Conservation (phyloP, 1,140 invertebrate genomes). For the Bombus soroeensis region DNA sequence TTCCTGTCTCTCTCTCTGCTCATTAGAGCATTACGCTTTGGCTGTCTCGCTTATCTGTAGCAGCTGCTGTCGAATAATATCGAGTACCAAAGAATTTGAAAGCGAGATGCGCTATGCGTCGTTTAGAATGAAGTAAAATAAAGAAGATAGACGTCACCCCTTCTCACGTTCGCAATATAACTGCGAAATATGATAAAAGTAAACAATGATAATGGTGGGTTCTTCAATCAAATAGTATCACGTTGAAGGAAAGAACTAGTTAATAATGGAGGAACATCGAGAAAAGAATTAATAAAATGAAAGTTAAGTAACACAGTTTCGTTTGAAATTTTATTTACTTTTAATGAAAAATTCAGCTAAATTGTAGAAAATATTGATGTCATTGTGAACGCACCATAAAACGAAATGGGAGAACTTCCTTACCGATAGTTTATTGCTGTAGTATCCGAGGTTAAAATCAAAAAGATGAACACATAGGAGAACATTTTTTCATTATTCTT, state of each 20-base stretch:
- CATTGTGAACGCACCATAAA: too few species aligned
- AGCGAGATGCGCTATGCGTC: conserved; percentile 71
- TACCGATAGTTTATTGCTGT: not conserved
- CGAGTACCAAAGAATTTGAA: conserved; percentile 73
- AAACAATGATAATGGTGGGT: conserved; percentile 5
- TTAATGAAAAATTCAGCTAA: not conserved
- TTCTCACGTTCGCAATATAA: not conserved
- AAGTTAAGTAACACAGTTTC: not conserved
- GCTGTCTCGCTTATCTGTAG: conserved; percentile 52
- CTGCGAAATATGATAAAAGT: conserved; percentile 57
- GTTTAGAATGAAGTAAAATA: conserved; percentile 54
- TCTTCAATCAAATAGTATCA: not conserved
- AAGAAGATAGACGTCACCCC: conserved; percentile 46
- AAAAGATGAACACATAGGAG: too few species aligned
- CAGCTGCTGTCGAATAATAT: conserved; percentile 75
- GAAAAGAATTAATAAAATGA: not conserved
- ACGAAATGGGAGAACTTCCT: too few species aligned
- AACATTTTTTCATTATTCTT: too few species aligned
- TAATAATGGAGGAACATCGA: not conserved
- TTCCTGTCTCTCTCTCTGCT: not conserved
- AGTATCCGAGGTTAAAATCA: too few species aligned
- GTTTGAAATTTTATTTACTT: not conserved
- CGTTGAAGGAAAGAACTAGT: not conserved
- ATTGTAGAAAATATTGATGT: too few species aligned
- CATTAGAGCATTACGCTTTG: conserved; percentile 13